Evolutionary conservation across 2,888 invertebrate species (phyloP).

Genomic region (Theretra japonica): DNA sequence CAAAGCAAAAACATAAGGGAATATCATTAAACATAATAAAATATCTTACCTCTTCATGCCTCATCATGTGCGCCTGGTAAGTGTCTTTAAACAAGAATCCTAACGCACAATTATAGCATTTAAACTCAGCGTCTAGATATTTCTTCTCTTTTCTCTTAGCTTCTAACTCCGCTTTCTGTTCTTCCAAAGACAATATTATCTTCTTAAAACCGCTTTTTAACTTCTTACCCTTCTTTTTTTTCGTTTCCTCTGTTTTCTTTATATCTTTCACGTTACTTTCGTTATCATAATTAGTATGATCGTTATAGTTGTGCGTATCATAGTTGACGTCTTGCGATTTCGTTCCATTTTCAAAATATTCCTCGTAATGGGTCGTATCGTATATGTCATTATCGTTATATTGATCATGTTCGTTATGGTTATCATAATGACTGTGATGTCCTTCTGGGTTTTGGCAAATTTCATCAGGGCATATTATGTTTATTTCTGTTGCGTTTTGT

Average conservation of each 20-base stretch:
- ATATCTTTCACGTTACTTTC: conserved; percentile 34
- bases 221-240: conserved; percentile 34
- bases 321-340: neutral
- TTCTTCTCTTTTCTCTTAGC: conserved; percentile 67
- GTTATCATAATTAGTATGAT: conserved; percentile 30
- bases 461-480: conserved; percentile 64
- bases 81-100: conserved; percentile 76
- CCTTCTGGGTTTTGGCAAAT: conserved; percentile 44
- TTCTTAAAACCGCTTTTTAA: conserved; percentile 55
- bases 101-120: conserved; percentile 72
- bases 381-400: conserved; percentile 25
- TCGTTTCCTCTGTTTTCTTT: conserved; percentile 32
- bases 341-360: conserved; percentile 20
- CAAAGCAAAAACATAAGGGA: neutral
- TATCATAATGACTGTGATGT: conserved; percentile 33
- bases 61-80: conserved; percentile 78
- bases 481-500: conserved; percentile 56
- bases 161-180: conserved; percentile 72
- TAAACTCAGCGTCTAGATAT: conserved; percentile 71
- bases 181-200: conserved; percentile 62
- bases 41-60: conserved; percentile 74
- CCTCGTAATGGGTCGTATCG: conserved; percentile 27
- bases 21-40: neutral
- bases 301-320: neutral
- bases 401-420: conserved; percentile 26